Evolutionary conservation across 2,888 invertebrate genomes (phyloP).

Genomic region (Amiota minor): DNA sequence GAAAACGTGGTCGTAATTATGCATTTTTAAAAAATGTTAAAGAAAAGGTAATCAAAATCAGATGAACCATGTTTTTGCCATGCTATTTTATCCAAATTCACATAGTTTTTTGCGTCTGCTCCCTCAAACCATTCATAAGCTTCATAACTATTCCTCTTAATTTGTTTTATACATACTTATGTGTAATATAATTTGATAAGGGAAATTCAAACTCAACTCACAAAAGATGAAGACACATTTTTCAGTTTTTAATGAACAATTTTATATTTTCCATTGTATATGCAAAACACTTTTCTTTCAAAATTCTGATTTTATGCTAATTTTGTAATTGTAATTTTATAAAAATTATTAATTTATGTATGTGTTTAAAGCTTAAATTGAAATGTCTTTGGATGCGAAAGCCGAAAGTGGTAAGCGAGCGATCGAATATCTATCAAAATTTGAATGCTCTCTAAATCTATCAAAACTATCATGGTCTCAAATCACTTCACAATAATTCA

Average conservation of each 20-base stretch:
- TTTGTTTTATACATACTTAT: background rate
- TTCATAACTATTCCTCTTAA: no score
- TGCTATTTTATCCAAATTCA: constrained; percentile 1
- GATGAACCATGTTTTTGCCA: background rate
- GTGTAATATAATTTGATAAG: background rate
- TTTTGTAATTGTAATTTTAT: background rate
- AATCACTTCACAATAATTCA: no score
- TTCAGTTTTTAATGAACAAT: no score
- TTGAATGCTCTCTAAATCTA: no score
- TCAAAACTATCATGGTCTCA: no score
- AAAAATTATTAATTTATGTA: background rate
- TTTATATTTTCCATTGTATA: no score
- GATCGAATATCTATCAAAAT: constrained; percentile 22
- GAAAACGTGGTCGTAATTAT: constrained; percentile 76
- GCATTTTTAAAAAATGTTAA: constrained; percentile 91
- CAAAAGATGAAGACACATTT: no score
- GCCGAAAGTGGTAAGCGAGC: constrained; percentile 47
- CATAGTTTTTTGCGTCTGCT: background rate
- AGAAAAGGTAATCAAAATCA: constrained; percentile 80
- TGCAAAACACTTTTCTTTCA: no score
- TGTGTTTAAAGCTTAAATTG: constrained; percentile 44
- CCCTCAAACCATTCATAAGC: background rate
- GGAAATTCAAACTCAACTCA: no score
- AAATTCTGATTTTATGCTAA: background rate
- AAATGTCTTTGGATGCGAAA: constrained; percentile 47